These are phyloP conservation scores for Tridacna crocea DNA, from an alignment of 2,888 invertebrate genomes.

Conservation along the genomic window DNA sequence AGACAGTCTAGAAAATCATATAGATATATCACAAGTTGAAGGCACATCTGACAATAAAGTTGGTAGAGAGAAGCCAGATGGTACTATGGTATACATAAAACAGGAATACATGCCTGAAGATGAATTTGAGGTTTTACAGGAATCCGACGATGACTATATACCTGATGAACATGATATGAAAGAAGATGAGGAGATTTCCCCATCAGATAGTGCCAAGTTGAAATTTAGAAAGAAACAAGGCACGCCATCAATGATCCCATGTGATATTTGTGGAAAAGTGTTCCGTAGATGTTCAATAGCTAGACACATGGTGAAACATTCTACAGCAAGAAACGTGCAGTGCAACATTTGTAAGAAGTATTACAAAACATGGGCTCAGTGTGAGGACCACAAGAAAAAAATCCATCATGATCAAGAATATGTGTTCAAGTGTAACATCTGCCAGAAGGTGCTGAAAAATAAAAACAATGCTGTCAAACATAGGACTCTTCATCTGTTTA, in stretches of 20 bases:
- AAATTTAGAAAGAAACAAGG: no score
- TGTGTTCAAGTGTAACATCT: conserved; percentile 27
- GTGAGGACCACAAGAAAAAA: conserved; percentile 36
- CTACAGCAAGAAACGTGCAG: conserved; percentile 6
- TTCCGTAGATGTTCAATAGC: conserved; percentile 19
- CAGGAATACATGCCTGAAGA: neutral
- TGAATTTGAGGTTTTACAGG: neutral
- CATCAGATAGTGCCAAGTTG: no score
- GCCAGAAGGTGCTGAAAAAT: conserved; percentile 16
- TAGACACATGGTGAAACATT: conserved; percentile 40
- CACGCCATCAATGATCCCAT: neutral
- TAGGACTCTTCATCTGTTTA: conserved; percentile 11
- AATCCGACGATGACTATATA: neutral
- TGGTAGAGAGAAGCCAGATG: conserved; percentile 7
- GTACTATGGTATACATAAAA: conserved; percentile 2
- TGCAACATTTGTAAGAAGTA: conserved; percentile 34
- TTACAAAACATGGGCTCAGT: conserved; percentile 36
- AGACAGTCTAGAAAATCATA: neutral
- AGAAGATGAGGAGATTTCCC: neutral
- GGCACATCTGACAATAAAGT: neutral
- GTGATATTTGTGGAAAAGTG: conserved; percentile 35
- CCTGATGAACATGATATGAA: neutral
- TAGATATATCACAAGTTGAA: neutral
- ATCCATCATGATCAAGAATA: conserved; percentile 25
- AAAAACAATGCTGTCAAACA: conserved; percentile 10